Conservation (phyloP, 2,888 invertebrate species). For the Lasioglossum figueresi region DNA sequence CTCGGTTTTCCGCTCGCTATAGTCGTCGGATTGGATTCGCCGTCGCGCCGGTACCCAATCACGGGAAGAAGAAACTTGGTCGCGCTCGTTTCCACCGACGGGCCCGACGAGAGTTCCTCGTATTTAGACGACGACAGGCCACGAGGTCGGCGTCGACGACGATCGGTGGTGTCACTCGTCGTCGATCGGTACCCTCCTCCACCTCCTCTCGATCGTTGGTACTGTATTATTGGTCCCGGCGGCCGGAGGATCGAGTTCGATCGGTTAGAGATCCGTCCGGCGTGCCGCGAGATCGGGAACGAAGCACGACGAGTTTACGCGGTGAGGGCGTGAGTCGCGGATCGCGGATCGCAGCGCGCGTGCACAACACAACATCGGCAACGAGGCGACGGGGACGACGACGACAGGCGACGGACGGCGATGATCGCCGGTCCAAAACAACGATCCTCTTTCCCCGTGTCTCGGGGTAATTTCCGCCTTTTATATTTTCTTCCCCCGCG, state of each 20-base stretch:
- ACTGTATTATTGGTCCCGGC: neutral
- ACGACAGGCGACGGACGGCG: constrained; percentile 34
- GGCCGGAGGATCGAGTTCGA: neutral
- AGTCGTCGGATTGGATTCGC: constrained; percentile 6
- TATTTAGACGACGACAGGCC: constrained; percentile 9
- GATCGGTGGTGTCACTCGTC: neutral
- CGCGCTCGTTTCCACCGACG: constrained; percentile 36
- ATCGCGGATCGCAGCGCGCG: constrained; percentile 51
- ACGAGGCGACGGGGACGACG: constrained; percentile 33
- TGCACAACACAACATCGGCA: constrained; percentile 59
- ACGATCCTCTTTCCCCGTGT: constrained; percentile 4
- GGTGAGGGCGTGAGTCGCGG: constrained; percentile 43
- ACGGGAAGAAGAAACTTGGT: neutral
- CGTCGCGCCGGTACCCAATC: constrained; percentile 21
- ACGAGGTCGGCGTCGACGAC: neutral
- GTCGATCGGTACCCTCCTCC: neutral
- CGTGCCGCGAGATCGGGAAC: constrained; percentile 16
- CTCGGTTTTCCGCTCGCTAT: neutral
- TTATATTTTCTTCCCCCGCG: neutral
- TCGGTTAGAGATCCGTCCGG: constrained; percentile 11
- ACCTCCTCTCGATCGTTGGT: neutral
- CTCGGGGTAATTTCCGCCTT: neutral
- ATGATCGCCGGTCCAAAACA: constrained; percentile 11
- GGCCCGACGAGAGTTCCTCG: constrained; percentile 17
- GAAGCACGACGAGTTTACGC: constrained; percentile 34